These are phyloP conservation scores for Orius insidiosus DNA, from an alignment of 1,140 invertebrate genomes.

Conservation along the genomic window DNA sequence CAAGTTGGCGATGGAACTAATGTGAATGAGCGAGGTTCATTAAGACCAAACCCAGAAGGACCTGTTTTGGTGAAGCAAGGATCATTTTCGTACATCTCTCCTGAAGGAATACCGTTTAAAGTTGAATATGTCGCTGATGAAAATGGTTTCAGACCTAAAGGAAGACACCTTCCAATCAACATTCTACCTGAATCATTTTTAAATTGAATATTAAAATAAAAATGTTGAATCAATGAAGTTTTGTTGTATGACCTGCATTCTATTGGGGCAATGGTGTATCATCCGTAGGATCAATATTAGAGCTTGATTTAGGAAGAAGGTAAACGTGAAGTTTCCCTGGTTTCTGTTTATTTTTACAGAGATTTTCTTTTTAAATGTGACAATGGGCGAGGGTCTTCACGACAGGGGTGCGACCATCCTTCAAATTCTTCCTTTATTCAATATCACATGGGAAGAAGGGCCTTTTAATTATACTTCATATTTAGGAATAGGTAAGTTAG, in stretches of 20 bases:
- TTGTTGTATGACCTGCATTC: too few relatives aligned
- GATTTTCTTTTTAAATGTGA: background rate
- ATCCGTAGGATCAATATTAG: too few relatives aligned
- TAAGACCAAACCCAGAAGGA: conserved; percentile 20
- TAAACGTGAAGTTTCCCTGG: too few relatives aligned
- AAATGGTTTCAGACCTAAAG: conserved; percentile 53
- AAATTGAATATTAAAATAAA: too few relatives aligned
- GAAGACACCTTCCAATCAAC: conserved; percentile 42
- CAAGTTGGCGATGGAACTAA: conserved; percentile 35
- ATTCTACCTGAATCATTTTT: background rate
- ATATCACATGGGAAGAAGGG: conserved; percentile 19
- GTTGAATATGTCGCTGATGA: conserved; percentile 52
- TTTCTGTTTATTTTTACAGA: too few relatives aligned
- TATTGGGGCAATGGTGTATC: too few relatives aligned
- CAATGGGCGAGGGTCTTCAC: conserved; percentile 10
- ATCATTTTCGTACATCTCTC: conserved; percentile 41
- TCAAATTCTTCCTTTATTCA: conserved; percentile 16
- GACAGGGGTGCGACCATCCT: conserved; percentile 19
- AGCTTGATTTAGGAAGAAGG: too few relatives aligned
- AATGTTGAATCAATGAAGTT: too few relatives aligned
- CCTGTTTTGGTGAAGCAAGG: conserved; percentile 26
- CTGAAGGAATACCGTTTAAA: conserved; percentile 41
- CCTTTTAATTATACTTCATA: conserved; percentile 21
- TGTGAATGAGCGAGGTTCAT: conserved; percentile 27
- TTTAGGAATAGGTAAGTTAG: conserved; percentile 18